Evolutionary conservation across 1,140 invertebrate species (phyloP).

Genomic region (Macrobrachium nipponense): DNA sequence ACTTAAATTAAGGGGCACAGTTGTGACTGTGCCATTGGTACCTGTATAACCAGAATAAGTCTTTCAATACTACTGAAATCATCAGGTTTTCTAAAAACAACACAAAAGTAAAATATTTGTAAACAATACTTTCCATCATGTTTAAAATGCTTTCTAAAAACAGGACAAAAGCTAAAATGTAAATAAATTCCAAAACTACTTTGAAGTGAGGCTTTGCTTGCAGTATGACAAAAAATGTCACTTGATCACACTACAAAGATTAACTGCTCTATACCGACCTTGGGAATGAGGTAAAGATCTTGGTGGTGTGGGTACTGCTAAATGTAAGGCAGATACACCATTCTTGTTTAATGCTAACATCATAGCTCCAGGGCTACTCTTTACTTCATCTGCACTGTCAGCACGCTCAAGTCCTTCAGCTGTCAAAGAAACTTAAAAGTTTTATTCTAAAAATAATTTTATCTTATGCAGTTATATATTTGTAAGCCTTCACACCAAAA

Average conservation of each 20-base stretch:
- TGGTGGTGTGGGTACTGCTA: slow-evolving; percentile 47
- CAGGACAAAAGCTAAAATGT: no score
- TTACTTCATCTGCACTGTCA: slow-evolving; percentile 35
- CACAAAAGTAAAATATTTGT: no score
- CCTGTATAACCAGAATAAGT: slow-evolving; percentile 8
- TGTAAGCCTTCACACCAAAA: slow-evolving; percentile 66
- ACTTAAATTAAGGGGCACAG: slow-evolving; percentile 49
- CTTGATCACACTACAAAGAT: no score
- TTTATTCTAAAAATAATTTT: not conserved
- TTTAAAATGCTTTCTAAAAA: no score
- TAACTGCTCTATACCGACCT: slow-evolving; percentile 19
- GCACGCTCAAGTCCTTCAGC: slow-evolving; percentile 31
- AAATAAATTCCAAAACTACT: no score
- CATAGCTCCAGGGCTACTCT: slow-evolving; percentile 27
- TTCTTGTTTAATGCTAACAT: slow-evolving; percentile 56
- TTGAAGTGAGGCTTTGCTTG: no score
- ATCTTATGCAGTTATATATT: not conserved
- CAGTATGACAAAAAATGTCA: no score
- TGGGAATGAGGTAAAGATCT: slow-evolving; percentile 47
- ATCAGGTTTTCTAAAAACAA: no score
- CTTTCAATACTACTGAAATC: not conserved
- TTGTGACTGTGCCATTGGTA: slow-evolving; percentile 53
- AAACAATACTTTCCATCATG: no score
- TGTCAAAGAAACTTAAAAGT: not conserved
- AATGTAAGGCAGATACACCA: slow-evolving; percentile 55